Conservation (phyloP, 1,140 invertebrate species). For the Caenorhabditis briggsae region DNA sequence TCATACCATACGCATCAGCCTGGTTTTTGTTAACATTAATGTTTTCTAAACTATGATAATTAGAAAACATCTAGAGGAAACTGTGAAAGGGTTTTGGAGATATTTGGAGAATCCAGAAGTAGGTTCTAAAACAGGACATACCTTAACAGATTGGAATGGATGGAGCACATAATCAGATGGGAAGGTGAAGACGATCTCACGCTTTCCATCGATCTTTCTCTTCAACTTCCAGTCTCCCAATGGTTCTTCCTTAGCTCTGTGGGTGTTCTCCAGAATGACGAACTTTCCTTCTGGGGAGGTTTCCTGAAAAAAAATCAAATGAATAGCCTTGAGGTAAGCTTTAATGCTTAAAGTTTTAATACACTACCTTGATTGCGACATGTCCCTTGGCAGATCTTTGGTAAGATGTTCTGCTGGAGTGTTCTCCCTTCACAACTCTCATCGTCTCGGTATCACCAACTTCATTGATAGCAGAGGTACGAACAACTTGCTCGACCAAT, state of each 20-base stretch:
- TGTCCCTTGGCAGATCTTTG: conserved; percentile 80
- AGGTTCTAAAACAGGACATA: conserved; percentile 44
- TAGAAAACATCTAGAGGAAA: too few species aligned
- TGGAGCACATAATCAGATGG: conserved; percentile 74
- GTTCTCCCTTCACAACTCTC: conserved; percentile 79
- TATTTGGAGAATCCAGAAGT: too few species aligned
- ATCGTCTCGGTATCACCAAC: conserved; percentile 74
- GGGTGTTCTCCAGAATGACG: conserved; percentile 76
- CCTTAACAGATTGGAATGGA: conserved; percentile 75
- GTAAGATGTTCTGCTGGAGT: conserved; percentile 80
- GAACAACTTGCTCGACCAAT: conserved; percentile 76
- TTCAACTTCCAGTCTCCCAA: conserved; percentile 78
- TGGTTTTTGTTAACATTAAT: too few species aligned
- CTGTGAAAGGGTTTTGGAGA: too few species aligned
- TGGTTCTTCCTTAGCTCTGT: conserved; percentile 74
- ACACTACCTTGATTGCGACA: conserved; percentile 73
- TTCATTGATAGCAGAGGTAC: conserved; percentile 74
- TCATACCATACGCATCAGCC: too few species aligned
- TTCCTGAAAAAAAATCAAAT: conserved; percentile 50
- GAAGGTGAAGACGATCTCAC: conserved; percentile 77
- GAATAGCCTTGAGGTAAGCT: too few species aligned
- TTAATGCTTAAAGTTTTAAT: neutral
- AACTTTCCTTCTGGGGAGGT: conserved; percentile 66
- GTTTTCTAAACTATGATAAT: too few species aligned
- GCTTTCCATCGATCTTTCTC: conserved; percentile 74